Percentiles rank a stretch among this genome's conserved stretches.
These are phyloP conservation scores for Albula goreensis DNA, from an alignment of 2,113 vertebrate species.

Conservation along the genomic window DNA sequence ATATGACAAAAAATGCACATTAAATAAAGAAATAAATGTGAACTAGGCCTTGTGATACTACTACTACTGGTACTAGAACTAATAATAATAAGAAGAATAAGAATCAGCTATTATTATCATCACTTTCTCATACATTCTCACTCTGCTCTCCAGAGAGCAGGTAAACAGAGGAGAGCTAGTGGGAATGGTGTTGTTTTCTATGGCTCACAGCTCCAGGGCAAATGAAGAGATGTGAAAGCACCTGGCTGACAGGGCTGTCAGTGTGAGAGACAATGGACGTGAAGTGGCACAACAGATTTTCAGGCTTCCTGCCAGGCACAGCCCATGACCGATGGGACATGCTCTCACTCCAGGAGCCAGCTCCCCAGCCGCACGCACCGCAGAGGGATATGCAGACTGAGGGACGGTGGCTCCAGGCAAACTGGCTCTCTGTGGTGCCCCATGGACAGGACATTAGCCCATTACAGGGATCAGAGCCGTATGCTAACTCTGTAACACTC, in stretches of 20 bases:
- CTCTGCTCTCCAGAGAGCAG: background rate
- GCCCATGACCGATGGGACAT: background rate
- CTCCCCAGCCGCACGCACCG: too few species aligned
- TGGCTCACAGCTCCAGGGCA: background rate
- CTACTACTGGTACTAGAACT: too few species aligned
- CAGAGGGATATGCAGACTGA: too few species aligned
- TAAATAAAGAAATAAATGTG: background rate
- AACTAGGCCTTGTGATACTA: background rate
- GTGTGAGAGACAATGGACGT: background rate
- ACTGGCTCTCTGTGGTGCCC: background rate
- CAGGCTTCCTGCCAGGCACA: background rate
- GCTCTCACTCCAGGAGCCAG: too few species aligned
- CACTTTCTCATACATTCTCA: background rate
- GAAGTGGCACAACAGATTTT: background rate
- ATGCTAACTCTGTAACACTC: too few species aligned
- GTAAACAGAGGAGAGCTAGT: background rate
- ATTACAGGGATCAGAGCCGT: too few species aligned
- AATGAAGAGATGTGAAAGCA: background rate
- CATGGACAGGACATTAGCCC: too few species aligned
- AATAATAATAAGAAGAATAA: too few species aligned
- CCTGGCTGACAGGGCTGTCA: constrained; percentile 17
- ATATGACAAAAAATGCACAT: background rate
- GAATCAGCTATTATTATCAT: too few species aligned
- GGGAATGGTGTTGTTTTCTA: background rate
- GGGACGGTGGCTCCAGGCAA: too few species aligned